Evolutionary conservation across 2,888 invertebrate genomes (phyloP).

Genomic region (Craniophora ligustri): DNA sequence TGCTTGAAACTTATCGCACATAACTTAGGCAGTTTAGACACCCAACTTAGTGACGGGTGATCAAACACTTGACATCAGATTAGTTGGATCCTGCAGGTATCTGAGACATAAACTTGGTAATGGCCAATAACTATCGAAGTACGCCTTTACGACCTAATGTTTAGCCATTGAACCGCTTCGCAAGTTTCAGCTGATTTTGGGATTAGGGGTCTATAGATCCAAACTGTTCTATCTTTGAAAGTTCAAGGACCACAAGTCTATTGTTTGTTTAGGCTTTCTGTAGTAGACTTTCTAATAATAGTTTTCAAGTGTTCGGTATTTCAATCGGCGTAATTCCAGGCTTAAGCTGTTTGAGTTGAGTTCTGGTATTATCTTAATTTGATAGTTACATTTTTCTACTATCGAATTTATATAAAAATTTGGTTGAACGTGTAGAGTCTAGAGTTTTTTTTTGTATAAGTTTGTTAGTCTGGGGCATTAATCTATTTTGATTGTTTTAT

Average conservation of each 20-base stretch:
- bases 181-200: conserved; percentile 40
- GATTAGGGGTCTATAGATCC: conserved; percentile 11
- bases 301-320: neutral
- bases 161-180: conserved; percentile 23
- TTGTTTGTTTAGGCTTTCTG: conserved; percentile 24
- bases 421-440: too few species aligned
- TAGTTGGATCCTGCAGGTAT: conserved; percentile 46
- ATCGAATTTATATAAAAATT: too few species aligned
- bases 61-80: conserved; percentile 48
- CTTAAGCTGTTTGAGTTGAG: too few species aligned
- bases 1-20: conserved; percentile 16
- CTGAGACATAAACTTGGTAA: conserved; percentile 49
- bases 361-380: too few species aligned
- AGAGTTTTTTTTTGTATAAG: too few species aligned
- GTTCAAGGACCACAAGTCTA: neutral
- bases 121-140: conserved; percentile 50
- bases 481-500: too few species aligned
- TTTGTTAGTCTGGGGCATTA: too few species aligned
- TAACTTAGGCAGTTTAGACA: conserved; percentile 40
- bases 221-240: conserved; percentile 5
- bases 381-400: too few species aligned
- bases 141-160: conserved; percentile 27
- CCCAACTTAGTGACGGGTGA: conserved; percentile 35
- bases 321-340: too few species aligned
- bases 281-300: neutral